Conservation (phyloP, 2,113 vertebrate genomes). For the Triplophysa tibetana region DNA sequence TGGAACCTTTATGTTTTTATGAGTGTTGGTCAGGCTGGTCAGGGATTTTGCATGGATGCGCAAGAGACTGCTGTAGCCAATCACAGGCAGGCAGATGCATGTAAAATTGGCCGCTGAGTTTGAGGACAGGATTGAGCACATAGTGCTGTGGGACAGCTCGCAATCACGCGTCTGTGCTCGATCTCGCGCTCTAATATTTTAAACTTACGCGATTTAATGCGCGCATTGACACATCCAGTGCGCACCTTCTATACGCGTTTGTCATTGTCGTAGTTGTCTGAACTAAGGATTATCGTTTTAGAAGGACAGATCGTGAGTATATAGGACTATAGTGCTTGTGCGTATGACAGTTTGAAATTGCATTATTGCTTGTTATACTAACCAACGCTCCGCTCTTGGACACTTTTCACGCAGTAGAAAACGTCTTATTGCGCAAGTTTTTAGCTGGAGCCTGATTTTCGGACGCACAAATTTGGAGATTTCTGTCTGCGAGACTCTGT, state of each 20-base stretch:
- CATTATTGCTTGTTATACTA: background rate
- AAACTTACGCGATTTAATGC: slow-evolving; percentile 24
- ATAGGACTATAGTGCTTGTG: slow-evolving; percentile 6
- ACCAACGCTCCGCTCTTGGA: background rate
- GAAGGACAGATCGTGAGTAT: background rate
- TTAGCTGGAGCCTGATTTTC: slow-evolving; percentile 6
- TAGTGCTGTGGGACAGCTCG: slow-evolving; percentile 32
- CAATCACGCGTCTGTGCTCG: slow-evolving; percentile 36
- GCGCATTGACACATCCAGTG: slow-evolving; percentile 18
- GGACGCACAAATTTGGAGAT: slow-evolving; percentile 26
- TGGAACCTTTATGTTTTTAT: background rate
- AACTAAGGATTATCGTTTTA: slow-evolving; percentile 24
- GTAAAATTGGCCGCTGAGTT: slow-evolving; percentile 55
- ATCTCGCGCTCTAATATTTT: slow-evolving; percentile 1
- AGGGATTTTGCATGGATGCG: slow-evolving; percentile 13
- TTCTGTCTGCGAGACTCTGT: slow-evolving; percentile 8
- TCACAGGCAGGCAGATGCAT: slow-evolving; percentile 36
- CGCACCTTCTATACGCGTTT: slow-evolving; percentile 26
- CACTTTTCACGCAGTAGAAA: slow-evolving; percentile 12
- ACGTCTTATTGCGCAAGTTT: background rate
- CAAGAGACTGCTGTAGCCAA: slow-evolving; percentile 39
- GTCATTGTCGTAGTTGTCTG: background rate
- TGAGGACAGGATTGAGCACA: slow-evolving; percentile 48
- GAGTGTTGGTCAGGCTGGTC: background rate
- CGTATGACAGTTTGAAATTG: slow-evolving; percentile 18